These are phyloP conservation scores for Pseudolaguvia tuberculata DNA, from an alignment of 2,113 vertebrate species.

Conservation along the genomic window DNA sequence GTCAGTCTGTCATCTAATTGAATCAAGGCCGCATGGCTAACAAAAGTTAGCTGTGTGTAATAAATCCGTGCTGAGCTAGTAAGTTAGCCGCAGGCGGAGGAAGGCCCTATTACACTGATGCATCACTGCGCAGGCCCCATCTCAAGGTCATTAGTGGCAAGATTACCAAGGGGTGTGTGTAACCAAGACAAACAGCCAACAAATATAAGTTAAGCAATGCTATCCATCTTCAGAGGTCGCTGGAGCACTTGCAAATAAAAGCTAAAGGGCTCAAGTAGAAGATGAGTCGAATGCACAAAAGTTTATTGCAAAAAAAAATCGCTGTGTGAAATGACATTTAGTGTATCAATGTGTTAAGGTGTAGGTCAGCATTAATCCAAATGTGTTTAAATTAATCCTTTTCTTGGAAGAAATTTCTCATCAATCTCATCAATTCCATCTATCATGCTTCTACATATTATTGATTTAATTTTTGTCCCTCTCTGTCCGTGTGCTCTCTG, in stretches of 20 bases:
- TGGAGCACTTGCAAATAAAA: conserved; percentile 45
- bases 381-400: background rate
- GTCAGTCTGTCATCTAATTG: conserved; percentile 63
- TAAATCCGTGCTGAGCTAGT: conserved; percentile 60
- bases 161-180: conserved; percentile 42
- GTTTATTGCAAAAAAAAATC: conserved; percentile 2
- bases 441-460: background rate
- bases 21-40: conserved; percentile 60
- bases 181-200: conserved; percentile 67
- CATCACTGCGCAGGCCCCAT: conserved; percentile 30
- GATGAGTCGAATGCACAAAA: background rate
- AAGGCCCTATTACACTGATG: conserved; percentile 49
- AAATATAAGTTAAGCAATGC: conserved; percentile 56
- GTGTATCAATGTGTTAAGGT: background rate
- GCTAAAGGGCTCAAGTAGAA: conserved; percentile 47
- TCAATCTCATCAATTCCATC: background rate
- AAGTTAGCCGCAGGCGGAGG: conserved; percentile 45
- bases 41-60: conserved; percentile 53
- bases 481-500: background rate
- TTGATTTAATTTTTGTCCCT: background rate
- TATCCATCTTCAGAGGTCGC: conserved; percentile 56
- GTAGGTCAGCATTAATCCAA: background rate
- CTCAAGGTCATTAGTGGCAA: conserved; percentile 61
- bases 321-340: background rate
- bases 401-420: conserved; percentile 1